phyloP scores from a whole-genome alignment of 2,113 vertebrate genomes.

The Polypterus bichir region DNA sequence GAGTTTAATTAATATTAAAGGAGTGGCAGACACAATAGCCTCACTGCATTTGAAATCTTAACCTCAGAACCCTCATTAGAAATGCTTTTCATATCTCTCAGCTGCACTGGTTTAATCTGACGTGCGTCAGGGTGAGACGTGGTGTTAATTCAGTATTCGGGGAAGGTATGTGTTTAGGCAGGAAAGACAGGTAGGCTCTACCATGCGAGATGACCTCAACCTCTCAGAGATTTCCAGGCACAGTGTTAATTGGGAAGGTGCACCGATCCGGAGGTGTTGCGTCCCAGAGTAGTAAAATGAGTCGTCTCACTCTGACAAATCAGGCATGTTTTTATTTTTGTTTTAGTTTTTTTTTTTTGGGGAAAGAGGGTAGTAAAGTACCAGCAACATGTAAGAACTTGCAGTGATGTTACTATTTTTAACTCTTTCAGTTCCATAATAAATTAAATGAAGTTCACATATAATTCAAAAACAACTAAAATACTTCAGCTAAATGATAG shows the following conservation, averaged over 20 bases:
- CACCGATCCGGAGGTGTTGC: slow-evolving; percentile 70
- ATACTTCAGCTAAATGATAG: too few species aligned
- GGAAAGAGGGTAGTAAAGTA: too few species aligned
- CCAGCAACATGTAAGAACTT: not conserved
- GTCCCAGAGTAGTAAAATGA: slow-evolving; percentile 61
- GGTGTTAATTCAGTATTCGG: slow-evolving; percentile 84
- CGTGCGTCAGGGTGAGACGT: slow-evolving; percentile 68
- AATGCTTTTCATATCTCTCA: slow-evolving; percentile 83
- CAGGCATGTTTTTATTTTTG: slow-evolving; percentile 17
- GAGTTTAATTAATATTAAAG: slow-evolving; percentile 98
- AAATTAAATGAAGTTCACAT: too few species aligned
- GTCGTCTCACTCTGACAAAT: slow-evolving; percentile 38
- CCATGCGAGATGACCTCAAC: slow-evolving; percentile 69
- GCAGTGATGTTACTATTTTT: not conserved
- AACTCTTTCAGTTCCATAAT: too few species aligned
- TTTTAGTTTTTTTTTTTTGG: too few species aligned
- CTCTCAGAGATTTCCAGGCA: slow-evolving; percentile 75
- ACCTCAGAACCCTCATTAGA: slow-evolving; percentile 90
- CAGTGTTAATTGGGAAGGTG: slow-evolving; percentile 95
- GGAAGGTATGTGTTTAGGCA: slow-evolving; percentile 65
- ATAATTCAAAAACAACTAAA: too few species aligned
- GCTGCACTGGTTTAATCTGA: slow-evolving; percentile 85
- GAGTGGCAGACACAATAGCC: slow-evolving; percentile 68
- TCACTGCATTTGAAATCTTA: slow-evolving; percentile 82
- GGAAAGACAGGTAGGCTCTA: slow-evolving; percentile 69